Conservation (phyloP, 2,888 invertebrate genomes). For the Tromatobia lineatoria region DNA sequence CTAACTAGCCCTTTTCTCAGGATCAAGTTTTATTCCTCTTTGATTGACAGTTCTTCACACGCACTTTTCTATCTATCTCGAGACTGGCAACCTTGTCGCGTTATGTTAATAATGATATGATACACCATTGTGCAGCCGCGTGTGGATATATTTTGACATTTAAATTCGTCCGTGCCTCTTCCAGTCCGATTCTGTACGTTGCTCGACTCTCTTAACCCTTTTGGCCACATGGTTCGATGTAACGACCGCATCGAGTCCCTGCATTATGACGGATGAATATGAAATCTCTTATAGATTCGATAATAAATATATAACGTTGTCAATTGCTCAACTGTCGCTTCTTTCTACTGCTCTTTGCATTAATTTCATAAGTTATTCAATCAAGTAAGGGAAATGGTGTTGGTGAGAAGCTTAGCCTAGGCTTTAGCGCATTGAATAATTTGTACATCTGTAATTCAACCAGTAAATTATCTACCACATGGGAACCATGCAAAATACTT, state of each 20-base stretch:
- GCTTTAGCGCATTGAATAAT: not conserved
- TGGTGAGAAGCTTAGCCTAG: not conserved
- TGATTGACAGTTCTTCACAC: slow-evolving; percentile 82
- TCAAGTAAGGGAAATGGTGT: not conserved
- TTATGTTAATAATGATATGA: slow-evolving; percentile 84
- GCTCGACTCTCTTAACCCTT: slow-evolving; percentile 26
- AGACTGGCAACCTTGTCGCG: slow-evolving; percentile 74
- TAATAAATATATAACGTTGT: slow-evolving; percentile 32
- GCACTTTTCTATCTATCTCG: slow-evolving; percentile 64
- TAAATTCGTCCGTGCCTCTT: slow-evolving; percentile 73
- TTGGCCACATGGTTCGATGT: slow-evolving; percentile 5
- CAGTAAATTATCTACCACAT: too few species aligned
- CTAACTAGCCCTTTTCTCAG: slow-evolving; percentile 81
- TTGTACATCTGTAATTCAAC: not conserved
- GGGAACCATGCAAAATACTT: too few species aligned
- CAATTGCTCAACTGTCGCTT: slow-evolving; percentile 54
- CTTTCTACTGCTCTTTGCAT: not conserved
- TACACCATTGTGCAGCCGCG: slow-evolving; percentile 78
- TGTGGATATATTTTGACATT: slow-evolving; percentile 84
- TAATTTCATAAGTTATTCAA: not conserved
- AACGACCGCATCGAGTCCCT: slow-evolving; percentile 36
- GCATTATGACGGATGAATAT: slow-evolving; percentile 58
- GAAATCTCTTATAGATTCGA: slow-evolving; percentile 56
- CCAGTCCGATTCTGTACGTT: slow-evolving; percentile 19
- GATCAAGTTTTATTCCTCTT: slow-evolving; percentile 77